Conservation (phyloP, 2,113 vertebrate genomes). For the Pedionomus torquatus region DNA sequence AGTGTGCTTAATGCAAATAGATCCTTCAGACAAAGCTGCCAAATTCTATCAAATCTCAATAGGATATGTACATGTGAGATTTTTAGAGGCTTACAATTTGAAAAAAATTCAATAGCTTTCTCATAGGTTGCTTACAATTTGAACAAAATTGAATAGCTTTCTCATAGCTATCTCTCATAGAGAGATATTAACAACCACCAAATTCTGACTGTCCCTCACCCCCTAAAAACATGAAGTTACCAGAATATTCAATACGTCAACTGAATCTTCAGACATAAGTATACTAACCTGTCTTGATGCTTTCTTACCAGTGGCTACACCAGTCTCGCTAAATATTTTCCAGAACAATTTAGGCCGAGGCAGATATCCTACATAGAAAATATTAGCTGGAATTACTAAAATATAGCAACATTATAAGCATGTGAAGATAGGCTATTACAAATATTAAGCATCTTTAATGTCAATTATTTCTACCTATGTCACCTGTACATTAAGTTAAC, state of each 20-base stretch:
- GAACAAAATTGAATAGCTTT: too few relatives aligned
- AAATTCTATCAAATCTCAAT: background rate
- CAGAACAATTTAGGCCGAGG: background rate
- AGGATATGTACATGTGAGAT: background rate
- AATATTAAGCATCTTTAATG: background rate
- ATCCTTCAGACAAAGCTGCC: background rate
- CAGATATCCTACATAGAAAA: background rate
- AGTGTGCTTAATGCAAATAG: background rate
- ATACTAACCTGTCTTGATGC: background rate
- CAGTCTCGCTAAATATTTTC: background rate
- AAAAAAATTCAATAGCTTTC: background rate
- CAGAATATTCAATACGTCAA: background rate
- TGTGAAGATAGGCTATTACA: background rate
- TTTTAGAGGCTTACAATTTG: background rate
- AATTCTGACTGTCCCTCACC: background rate
- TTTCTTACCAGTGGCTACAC: background rate
- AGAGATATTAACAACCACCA: background rate
- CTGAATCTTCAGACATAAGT: background rate
- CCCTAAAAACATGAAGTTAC: background rate
- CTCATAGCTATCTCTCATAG: background rate
- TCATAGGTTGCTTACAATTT: too few relatives aligned
- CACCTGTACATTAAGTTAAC: background rate
- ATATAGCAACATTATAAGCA: background rate
- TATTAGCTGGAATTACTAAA: background rate
- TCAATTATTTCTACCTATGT: background rate